Base-by-base conservation (phyloP, 2,888 invertebrate species). In the Camponotus fellah region DNA sequence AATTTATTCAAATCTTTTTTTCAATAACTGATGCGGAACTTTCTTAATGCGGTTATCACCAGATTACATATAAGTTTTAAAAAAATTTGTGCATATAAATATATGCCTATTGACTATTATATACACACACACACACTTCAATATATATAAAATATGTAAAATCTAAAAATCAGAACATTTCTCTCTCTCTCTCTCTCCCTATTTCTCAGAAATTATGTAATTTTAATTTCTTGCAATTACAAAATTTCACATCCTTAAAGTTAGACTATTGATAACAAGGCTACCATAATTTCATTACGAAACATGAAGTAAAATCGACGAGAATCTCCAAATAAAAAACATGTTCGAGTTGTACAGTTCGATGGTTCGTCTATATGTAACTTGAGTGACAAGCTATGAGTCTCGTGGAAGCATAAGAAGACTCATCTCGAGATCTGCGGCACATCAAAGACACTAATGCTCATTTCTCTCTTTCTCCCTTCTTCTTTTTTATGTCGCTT, bases 351-450 rank as follows among this genome's bases (percentile, higher is more conserved):
- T 90, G 91, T 91, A 92, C 91, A 93, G 93, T 92, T 93, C 91
- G 92, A 94, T 93, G 91, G 92, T 86, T 92, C 91, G 88, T 93
- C 91, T 90, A 86, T 88, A 66, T 72, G 82, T 89, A 92, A 91
- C 87, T 89, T 90, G 92, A 94, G 93, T 94, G 94, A 94, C 94
- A 94, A 93, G 93, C 92, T 90, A 91, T 92, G 93, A 92, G 92
- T 90, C 49, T 53, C 92, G 88, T 89, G 88, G 83, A 86, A 88
- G 88, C 90, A 91, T 87, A 90, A 92, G 91, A 92, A 89, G 88
- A 88, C 89, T 87, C 88, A 89, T 89, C 90, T 86, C 84, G 83
- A 85, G 85, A 86, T 87, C 77, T 84, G 93, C 94, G 93, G 94
- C 93, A 93, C 92, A 94, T 93, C 94, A 94, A 93, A 93, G 93